A percentile compares a stretch with the other conserved stretches of the same genome.
Conservation (phyloP, 2,797 vertebrate species). For the Pogonophryne albipinna region DNA sequence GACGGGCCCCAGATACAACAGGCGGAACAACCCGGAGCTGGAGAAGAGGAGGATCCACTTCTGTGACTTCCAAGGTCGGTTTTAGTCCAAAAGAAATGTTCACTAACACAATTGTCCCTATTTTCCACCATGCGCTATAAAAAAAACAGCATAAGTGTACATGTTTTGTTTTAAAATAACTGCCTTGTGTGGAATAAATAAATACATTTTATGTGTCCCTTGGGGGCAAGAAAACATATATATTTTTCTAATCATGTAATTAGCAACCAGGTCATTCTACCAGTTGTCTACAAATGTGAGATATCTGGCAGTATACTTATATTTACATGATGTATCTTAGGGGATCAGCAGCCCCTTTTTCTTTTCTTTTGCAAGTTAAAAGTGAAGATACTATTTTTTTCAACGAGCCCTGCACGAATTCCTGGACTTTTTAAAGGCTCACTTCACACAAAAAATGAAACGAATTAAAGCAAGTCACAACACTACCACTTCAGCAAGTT, state of each 20-base stretch:
- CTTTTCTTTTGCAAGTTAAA: too few species aligned
- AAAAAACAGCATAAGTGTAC: too few species aligned
- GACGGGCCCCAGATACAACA: conserved; percentile 92
- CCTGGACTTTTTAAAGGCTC: background rate
- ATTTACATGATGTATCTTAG: background rate
- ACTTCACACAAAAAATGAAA: background rate
- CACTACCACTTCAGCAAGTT: conserved; percentile 23
- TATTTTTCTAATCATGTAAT: background rate
- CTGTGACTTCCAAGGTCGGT: conserved; percentile 90
- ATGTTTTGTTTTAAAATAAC: too few species aligned
- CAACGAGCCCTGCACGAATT: too few species aligned
- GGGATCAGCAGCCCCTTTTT: too few species aligned
- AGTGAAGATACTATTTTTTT: too few species aligned
- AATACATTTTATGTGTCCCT: background rate
- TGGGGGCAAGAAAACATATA: background rate
- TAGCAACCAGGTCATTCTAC: background rate
- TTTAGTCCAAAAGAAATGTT: too few species aligned
- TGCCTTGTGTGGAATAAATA: too few species aligned
- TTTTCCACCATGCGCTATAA: too few species aligned
- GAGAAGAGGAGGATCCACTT: conserved; percentile 95
- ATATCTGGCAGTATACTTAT: background rate
- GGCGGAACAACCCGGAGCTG: conserved; percentile 93
- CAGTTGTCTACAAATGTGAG: too few species aligned
- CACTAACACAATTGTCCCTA: too few species aligned
- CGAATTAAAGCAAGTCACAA: conserved; percentile 24